Conservation (phyloP, 2,113 vertebrate genomes). For the Pomatostomus ruficeps region DNA sequence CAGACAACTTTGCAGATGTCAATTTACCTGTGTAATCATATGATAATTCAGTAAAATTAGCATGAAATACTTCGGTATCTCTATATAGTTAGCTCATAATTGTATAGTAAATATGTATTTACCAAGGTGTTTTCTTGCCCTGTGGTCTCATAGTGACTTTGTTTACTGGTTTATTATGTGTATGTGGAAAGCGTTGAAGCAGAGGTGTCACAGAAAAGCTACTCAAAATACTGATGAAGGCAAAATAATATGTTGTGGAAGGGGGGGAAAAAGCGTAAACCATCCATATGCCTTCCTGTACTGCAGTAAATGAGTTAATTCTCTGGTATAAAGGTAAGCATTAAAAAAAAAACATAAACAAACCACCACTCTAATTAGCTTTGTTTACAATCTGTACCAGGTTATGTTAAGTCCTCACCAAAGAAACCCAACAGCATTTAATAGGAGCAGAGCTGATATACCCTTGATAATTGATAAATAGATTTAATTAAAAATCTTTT, state of each 20-base stretch:
- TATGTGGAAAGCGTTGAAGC: neutral
- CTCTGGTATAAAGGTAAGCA: neutral
- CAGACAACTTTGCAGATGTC: conserved; percentile 18
- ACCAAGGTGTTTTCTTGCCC: neutral
- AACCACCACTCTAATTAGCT: neutral
- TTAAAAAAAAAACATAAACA: neutral
- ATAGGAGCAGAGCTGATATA: neutral
- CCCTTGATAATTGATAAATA: neutral
- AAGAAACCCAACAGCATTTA: neutral
- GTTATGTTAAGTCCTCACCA: neutral
- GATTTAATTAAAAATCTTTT: neutral
- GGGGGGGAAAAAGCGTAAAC: neutral
- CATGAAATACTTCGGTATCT: neutral
- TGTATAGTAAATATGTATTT: neutral
- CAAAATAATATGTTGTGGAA: neutral
- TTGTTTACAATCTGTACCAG: neutral
- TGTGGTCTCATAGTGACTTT: neutral
- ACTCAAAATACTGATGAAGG: neutral
- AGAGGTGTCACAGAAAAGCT: neutral
- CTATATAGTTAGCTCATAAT: neutral
- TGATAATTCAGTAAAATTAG: conserved; percentile 40
- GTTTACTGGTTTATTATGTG: neutral
- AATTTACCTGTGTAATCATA: conserved; percentile 30
- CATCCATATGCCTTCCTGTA: neutral
- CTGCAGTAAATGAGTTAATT: neutral